Evolutionary conservation across 2,797 vertebrate species (phyloP).

Genomic region (Nyctibius grandis): DNA sequence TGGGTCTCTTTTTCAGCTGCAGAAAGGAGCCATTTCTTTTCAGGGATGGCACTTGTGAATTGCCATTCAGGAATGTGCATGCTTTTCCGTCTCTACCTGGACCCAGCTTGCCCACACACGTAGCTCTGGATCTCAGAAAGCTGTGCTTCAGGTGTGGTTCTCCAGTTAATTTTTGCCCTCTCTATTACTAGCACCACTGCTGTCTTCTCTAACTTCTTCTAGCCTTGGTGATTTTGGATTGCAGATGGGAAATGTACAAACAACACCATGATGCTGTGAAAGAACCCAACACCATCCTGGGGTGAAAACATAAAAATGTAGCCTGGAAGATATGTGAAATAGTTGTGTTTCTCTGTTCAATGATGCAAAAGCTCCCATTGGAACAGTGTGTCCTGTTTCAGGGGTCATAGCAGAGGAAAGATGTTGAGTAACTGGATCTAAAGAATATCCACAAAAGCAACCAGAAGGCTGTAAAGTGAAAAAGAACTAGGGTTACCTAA

Average conservation of each 20-base stretch:
- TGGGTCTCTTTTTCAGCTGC: neutral
- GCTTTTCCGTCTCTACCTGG: neutral
- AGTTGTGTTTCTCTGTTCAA: neutral
- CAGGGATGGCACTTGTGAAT: neutral
- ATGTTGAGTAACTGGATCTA: neutral
- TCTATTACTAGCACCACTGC: neutral
- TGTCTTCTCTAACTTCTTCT: neutral
- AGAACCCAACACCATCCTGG: neutral
- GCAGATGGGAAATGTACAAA: neutral
- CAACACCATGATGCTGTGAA: neutral
- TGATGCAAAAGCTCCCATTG: neutral
- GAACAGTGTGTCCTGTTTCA: neutral
- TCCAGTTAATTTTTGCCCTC: neutral
- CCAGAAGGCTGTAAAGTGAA: neutral
- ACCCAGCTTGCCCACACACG: neutral
- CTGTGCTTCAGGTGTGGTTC: neutral
- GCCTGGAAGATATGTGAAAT: rapidly evolving
- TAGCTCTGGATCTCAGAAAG: neutral
- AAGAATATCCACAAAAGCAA: neutral
- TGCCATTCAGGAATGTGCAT: neutral
- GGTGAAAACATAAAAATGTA: neutral
- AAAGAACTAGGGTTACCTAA: neutral
- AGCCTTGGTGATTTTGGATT: neutral
- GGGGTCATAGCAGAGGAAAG: neutral
- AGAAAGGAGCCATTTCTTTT: neutral